Conservation (phyloP, 2,113 vertebrate species). For the Ciconia stormi region DNA sequence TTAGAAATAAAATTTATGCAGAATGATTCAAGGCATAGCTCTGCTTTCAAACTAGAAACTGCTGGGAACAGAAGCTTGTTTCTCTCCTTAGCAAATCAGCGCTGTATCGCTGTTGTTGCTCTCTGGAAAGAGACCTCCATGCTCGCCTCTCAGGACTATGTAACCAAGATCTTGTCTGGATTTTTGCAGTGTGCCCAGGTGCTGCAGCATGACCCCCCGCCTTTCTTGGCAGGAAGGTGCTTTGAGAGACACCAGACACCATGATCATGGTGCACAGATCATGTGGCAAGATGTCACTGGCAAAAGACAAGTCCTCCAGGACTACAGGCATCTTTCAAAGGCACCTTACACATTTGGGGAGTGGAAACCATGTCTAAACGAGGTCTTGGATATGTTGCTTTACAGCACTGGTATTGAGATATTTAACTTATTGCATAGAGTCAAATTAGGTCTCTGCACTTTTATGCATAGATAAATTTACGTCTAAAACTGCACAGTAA, state of each 20-base stretch:
- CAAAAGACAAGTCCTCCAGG: background rate
- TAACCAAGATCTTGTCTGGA: background rate
- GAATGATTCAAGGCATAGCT: background rate
- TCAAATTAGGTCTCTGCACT: background rate
- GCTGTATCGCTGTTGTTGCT: background rate
- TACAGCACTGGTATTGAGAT: background rate
- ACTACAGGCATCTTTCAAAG: background rate
- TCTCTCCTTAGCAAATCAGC: background rate
- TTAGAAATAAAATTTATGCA: background rate
- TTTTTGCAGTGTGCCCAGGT: rapidly evolving
- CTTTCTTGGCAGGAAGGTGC: background rate
- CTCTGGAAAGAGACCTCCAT: background rate
- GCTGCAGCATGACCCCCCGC: background rate
- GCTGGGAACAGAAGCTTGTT: background rate
- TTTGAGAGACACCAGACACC: background rate
- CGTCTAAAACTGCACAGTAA: background rate
- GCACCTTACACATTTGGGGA: background rate
- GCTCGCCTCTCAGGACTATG: background rate
- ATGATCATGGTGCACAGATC: background rate
- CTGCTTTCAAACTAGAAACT: background rate
- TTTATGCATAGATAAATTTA: background rate
- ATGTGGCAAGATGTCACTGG: background rate
- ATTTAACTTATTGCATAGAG: background rate
- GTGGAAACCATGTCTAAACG: background rate
- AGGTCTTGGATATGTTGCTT: background rate